A percentile compares a stretch with the other conserved stretches of the same genome.
These are phyloP conservation scores for Aplysina aerophoba DNA, from an alignment of 37 sponge, comb jelly and placozoan genomes.

Conservation along the genomic window DNA sequence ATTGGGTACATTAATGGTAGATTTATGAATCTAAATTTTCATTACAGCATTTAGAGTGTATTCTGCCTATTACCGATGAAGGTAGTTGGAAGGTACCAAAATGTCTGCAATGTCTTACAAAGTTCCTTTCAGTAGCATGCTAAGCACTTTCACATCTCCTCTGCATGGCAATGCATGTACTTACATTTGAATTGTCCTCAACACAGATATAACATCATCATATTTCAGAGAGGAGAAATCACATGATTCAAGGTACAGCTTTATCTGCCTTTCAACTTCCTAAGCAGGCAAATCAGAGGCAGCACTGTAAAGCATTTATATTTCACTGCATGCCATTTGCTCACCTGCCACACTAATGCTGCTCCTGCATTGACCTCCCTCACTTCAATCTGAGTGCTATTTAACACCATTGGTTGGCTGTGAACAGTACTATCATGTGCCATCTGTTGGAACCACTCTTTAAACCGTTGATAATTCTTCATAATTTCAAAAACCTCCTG, in stretches of 20 bases:
- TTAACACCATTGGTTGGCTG: background rate
- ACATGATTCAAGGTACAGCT: slow-evolving; percentile 67
- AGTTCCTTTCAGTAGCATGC: too few species aligned
- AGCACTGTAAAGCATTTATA: too few species aligned
- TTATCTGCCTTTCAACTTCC: slow-evolving; percentile 88
- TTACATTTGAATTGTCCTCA: slow-evolving; percentile 78
- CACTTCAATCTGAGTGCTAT: slow-evolving; percentile 8
- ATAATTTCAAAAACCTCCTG: slow-evolving; percentile 39
- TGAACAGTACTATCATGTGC: background rate
- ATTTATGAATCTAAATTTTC: too few species aligned
- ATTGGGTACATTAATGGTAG: too few species aligned
- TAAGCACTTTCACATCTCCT: background rate
- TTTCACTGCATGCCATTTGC: background rate
- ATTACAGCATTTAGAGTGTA: too few species aligned
- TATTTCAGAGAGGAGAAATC: slow-evolving; percentile 86
- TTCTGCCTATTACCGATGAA: too few species aligned
- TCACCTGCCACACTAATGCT: slow-evolving; percentile 72
- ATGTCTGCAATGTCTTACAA: too few species aligned
- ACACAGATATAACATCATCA: slow-evolving; percentile 85
- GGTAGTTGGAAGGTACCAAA: too few species aligned
- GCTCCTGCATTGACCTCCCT: slow-evolving; percentile 66
- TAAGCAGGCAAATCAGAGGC: slow-evolving; percentile 37
- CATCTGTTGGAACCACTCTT: slow-evolving; percentile 56
- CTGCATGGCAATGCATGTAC: background rate
- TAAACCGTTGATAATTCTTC: slow-evolving; percentile 68